These are phyloP conservation scores for Omphaloscelis lunosa DNA, from an alignment of 2,888 invertebrate genomes.

Conservation along the genomic window DNA sequence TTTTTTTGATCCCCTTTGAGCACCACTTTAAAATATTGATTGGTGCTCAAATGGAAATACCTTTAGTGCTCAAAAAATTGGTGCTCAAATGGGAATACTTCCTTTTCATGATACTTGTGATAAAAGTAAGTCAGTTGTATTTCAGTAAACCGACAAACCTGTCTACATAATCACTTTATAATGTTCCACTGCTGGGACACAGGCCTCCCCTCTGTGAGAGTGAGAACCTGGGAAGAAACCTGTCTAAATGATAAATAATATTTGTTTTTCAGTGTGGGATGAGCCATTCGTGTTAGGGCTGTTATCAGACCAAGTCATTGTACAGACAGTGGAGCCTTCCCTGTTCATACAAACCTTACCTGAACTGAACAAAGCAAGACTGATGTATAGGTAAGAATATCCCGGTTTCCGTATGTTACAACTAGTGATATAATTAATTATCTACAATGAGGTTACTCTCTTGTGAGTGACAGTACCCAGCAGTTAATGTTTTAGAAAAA, in stretches of 20 bases:
- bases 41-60: too few species aligned
- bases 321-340: constrained; percentile 96
- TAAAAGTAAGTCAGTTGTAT: constrained; percentile 6
- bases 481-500: neutral
- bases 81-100: too few species aligned
- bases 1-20: too few species aligned
- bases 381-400: constrained; percentile 91
- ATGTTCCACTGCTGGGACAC: too few species aligned
- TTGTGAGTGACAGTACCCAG: neutral
- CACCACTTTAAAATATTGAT: too few species aligned
- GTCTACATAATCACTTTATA: too few species aligned
- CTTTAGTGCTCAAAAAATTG: too few species aligned
- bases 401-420: neutral
- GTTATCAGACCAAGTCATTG: constrained; percentile 95
- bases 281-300: constrained; percentile 97
- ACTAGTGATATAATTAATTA: neutral
- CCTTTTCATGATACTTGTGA: neutral
- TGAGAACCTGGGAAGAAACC: too few species aligned
- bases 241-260: neutral
- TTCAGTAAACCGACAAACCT: neutral
- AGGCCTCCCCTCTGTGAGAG: too few species aligned
- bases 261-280: constrained; percentile 94
- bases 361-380: constrained; percentile 93
- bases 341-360: constrained; percentile 95
- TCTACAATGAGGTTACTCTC: neutral